Base-by-base conservation (phyloP, 1,140 invertebrate genomes). In the Papilio polytes region DNA sequence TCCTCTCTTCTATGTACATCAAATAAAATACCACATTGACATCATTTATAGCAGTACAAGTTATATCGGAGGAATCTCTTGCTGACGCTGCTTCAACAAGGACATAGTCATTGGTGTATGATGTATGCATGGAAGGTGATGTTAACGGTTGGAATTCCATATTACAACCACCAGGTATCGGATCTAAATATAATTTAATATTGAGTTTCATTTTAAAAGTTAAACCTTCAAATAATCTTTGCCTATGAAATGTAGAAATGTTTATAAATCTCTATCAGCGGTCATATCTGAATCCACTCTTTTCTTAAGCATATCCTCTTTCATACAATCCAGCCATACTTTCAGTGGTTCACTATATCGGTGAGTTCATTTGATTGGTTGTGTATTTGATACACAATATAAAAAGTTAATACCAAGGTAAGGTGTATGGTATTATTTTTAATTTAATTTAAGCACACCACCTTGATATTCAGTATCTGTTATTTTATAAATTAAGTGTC, bases 131-230 rank as follows among this genome's bases (percentile, higher is more conserved):
- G 86, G 96, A 98, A 10, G 97, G 97, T 22, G 97, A 96, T 81
- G 95, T 96, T 86, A 96, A 92, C n/a, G 96, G 91, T 63, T 96
- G 89, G 84, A 96, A 96, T 86, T 97, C 96, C 95, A 97, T 96
- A 84, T 97, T 98, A 87, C 97, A 98, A 46, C 97, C 97, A 81
- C 97, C 97, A 63, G 97, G 97, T 85, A 98, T 94, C 6, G 97
- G 97, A 88, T 96, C 97, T 91, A 80, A 90, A 91, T 80, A 80
- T 74, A 36, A 36, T 4, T 44, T 72, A 85, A 56, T 53, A 53
- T 66, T 81, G 26, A 78, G 22, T 63, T 18, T 44, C 9, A 44
- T 12, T 48, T 48, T 48, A 48, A 12, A 48, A 36, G 36, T 36
- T 36, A 4, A 1, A 36, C 36, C 36, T 26, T 2, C 2, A 2